These are phyloP conservation scores for Drosophila emarginata DNA, from an alignment of 2,888 invertebrate species.

Conservation along the genomic window DNA sequence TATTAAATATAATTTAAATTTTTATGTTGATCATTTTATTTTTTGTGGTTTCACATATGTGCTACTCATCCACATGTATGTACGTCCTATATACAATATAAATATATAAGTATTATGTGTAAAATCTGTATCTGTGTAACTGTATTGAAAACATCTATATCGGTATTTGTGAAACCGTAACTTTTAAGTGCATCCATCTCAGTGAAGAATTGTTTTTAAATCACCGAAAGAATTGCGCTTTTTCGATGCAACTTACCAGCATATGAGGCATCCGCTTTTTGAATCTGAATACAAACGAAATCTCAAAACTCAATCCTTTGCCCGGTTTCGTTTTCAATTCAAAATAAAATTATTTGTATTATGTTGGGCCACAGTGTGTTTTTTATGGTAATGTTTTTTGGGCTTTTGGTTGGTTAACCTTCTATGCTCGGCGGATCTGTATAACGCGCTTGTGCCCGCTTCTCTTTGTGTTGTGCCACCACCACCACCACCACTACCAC, in stretches of 20 bases:
- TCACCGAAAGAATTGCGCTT: constrained; percentile 60
- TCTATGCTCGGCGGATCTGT: constrained; percentile 67
- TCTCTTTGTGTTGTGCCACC: constrained; percentile 54
- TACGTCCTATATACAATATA: constrained; percentile 16
- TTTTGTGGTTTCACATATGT: constrained; percentile 4
- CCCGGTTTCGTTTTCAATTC: constrained; percentile 69
- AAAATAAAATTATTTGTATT: constrained; percentile 58
- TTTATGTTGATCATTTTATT: constrained; percentile 4
- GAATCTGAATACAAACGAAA: constrained; percentile 2
- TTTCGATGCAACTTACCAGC: constrained; percentile 64
- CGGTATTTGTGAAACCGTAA: background rate
- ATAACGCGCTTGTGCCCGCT: constrained; percentile 73
- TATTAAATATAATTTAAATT: constrained; percentile 14
- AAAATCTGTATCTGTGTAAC: no score
- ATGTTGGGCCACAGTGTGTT: constrained; percentile 47
- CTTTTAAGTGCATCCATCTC: constrained; percentile 11
- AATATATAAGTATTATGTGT: no score
- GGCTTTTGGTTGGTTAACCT: constrained; percentile 43
- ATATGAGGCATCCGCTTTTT: constrained; percentile 33
- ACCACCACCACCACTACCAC: constrained; percentile 39
- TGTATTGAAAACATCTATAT: constrained; percentile 9
- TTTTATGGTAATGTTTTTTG: constrained; percentile 40
- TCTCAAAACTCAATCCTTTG: background rate
- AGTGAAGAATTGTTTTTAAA: no score
- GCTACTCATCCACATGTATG: constrained; percentile 29